Evolutionary conservation across 2,113 vertebrate genomes (phyloP), one percentile per base, ranked within the genome.

Genomic region (Monopterus albus): DNA sequence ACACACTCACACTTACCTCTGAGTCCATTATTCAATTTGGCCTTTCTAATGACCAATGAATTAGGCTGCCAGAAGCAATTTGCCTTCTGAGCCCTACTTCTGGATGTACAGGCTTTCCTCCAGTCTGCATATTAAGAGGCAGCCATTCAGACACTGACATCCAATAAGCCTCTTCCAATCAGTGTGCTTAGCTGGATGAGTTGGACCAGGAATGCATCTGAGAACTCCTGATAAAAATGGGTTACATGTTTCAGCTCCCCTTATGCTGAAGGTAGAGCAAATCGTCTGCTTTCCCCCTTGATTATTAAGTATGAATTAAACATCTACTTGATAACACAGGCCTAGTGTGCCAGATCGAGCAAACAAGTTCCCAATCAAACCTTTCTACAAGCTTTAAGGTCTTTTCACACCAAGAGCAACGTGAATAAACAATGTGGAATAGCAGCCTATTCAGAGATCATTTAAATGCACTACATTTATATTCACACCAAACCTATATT

Each of bases 1-100:
- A 29, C 39, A 28, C 70, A 45, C 65, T 59, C 67, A 53, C 67
- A 6, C 69, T 49, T 40, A 61, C 68, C 72, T 70, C 55, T 10
- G 59, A 87, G 80, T 91, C 88, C 73, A 92, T 94, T 94, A 93
- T 93, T 93, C 88, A 93, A 93, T 93, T 93, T 92, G 86, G 87
- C 74, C 75, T 56, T 75, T 88, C 86, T 94, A 92, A 93, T 92
- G 87, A 86, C 85, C 84, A 84, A 75, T 89, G 89, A 91, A 92
- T 94, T 91, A 92, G 84, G 74, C 90, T 93, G 91, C 91, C 93
- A 93, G 86, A 83, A 90, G 71, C 81, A 75, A 92, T 93, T 91
- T 91, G 85, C 86, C 82, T 87, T 56, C 81, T 29, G 59, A 61
- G 86, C 38, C 53, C 87, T 74, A 63, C 87, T 61, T 80, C 80